Evolutionary conservation across 2,888 invertebrate species (phyloP).

Genomic region (Ochlodes sylvanus): DNA sequence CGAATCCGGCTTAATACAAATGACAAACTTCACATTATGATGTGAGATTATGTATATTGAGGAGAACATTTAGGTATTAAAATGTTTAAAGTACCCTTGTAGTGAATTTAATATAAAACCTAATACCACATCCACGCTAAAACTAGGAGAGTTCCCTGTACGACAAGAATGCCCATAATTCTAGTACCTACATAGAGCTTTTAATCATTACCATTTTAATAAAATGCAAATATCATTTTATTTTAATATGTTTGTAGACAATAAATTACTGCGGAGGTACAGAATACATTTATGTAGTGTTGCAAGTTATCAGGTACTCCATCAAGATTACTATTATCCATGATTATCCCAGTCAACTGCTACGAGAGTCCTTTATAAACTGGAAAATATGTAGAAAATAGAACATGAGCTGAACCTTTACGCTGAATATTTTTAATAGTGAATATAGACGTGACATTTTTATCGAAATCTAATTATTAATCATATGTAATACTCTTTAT

Average conservation of each 20-base stretch:
- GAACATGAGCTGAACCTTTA: too few species aligned
- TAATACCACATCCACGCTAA: neutral
- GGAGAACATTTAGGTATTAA: too few species aligned
- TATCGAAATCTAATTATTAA: too few species aligned
- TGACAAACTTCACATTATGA: too few species aligned
- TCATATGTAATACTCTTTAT: too few species aligned
- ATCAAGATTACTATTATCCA: neutral
- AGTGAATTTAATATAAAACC: too few species aligned
- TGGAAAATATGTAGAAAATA: too few species aligned
- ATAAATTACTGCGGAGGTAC: neutral
- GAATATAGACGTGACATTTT: too few species aligned
- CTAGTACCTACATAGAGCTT: neutral
- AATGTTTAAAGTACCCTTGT: too few species aligned
- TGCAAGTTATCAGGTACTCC: neutral
- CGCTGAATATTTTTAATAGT: too few species aligned
- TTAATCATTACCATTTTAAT: neutral
- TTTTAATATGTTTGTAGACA: neutral
- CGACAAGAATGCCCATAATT: neutral
- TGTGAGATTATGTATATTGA: too few species aligned
- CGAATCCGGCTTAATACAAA: too few species aligned
- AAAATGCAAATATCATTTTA: conserved; percentile 1
- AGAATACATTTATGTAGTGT: neutral
- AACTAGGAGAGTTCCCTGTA: neutral
- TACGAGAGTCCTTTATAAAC: neutral
- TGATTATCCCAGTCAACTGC: neutral